Evolutionary conservation across 2,797 vertebrate species (phyloP), one percentile per base, ranked within the genome.

Genomic region (Pangasius sanitwongsei): DNA sequence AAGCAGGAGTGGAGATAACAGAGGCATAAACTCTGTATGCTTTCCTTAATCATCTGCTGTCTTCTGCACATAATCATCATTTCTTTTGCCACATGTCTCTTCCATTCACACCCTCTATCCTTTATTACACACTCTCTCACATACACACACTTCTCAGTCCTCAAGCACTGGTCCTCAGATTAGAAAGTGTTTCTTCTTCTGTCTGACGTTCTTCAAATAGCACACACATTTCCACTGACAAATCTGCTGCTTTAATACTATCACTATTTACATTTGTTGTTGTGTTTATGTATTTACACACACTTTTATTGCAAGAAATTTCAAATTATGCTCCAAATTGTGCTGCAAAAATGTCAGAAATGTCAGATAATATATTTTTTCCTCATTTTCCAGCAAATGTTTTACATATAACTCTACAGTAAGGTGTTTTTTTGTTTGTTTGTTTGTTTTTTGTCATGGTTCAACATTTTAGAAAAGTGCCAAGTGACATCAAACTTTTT

Each of bases 61-160:
- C 37, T 81, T 72, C 44, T 48, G n/a, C 28, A 55, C 77, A 53
- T n/a, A 28, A 86, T 89, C 88, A 81, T 72, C 88, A 59, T 53
- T 13, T 6, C 74, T 85, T 55, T 70, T 13, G 8, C 15, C 48
- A 59, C 20, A 57, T 34, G 0, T 31, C 44, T 75, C 9, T 37
- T 88, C 87, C 48, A 31, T 85, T 85, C 63, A 85, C 83, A 65
- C 41, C 72, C 25, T 65, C 57, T n/a, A 0, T 57, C 8, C 18
- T 31, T 53, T 63, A 15, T 65, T 6, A 57, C 78, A 83, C 86
- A 87, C 57, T 25, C 16, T 6, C 74, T 34, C 57, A 15, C 78
- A 53, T 25, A 65, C 48, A 72, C 78, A 83, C 57, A 28, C 31
- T 20, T 93, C 89, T 95, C 91, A 92, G 93, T 94, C 94, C 20